Evolutionary conservation across 1,140 invertebrate genomes (phyloP).

Genomic region (Phthorimaea operculella): DNA sequence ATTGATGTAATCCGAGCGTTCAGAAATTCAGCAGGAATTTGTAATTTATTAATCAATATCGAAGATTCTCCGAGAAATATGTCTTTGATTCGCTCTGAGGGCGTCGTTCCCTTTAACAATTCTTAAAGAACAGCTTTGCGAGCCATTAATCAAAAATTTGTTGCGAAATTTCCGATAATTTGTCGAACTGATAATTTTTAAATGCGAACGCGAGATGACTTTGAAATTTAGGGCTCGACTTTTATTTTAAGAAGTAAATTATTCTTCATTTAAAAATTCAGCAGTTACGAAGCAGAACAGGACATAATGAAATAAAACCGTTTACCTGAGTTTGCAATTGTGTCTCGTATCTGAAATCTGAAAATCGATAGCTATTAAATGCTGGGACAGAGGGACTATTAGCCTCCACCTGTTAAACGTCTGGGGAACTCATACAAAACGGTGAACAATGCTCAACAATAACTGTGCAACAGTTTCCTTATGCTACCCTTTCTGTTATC

Average conservation of each 20-base stretch:
- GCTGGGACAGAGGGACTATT: no score
- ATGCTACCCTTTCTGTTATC: neutral
- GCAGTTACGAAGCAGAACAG: no score
- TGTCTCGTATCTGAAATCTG: no score
- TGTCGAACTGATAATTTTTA: neutral
- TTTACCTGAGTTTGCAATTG: no score
- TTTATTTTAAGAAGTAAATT: no score
- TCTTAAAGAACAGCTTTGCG: neutral
- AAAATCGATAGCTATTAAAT: no score
- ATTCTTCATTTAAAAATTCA: no score
- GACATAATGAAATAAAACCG: no score
- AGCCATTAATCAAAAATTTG: conserved; percentile 4
- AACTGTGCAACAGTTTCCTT: neutral
- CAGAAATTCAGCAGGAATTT: conserved; percentile 15
- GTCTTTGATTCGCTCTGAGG: conserved; percentile 3
- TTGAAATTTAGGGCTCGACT: neutral
- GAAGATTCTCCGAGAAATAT: neutral
- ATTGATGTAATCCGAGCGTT: no score
- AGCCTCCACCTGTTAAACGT: no score
- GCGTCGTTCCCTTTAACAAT: neutral
- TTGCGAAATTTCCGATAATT: neutral
- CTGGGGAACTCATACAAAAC: no score
- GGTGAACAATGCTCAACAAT: neutral
- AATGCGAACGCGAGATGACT: neutral
- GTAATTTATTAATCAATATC: conserved; percentile 6